Evolutionary conservation across 2,888 invertebrate species (phyloP), one percentile per base, ranked within the genome.

Genomic region (Artemia sp.): DNA sequence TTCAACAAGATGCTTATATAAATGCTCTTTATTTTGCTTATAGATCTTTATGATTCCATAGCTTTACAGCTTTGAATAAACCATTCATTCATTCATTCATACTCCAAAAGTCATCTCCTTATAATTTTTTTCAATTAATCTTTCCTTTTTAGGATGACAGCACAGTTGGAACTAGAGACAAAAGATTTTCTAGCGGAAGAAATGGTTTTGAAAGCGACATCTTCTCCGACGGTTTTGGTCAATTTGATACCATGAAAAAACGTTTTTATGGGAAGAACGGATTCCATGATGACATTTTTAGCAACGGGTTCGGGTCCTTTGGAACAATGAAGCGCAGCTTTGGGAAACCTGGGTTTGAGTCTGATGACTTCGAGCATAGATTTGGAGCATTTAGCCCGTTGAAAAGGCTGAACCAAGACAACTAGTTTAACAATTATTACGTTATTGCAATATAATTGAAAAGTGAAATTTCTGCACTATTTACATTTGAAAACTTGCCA

Each of bases 191-290:
- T 19, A 24, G 64, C n/a, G 64, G 64, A 11, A 58, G 64, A 58
- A 58, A 58, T 10, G 64, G 64, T 19, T 58, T 58, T 8, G 64
- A 58, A 24, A 24, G 64, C 64, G 64, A 58, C 64, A 58, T 24
- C 8, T 58, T 58, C 10, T 58, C 64, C 64, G 64, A 58, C 8
- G 64, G 64, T 24, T 58, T n/a, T 8, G 64, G 64, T 19, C 14
- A n/a, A 10, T 58, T 58, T 24, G 64, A 58, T 58, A 58, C 64
- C n/a, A 58, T 58, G 64, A 58, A 58, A 24, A 58, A 58, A 24
- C 64, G 64, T n/a, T 58, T 58, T 58, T 58, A 58, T 24, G 64
- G 64, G 24, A 58, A 58, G 64, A 58, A 58, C 10, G 64, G 64
- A 19, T 24, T 58, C 11, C 64, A 58, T 24, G 64, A 58, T 24